Evolutionary conservation across 2,888 invertebrate genomes (phyloP), one percentile per base, ranked within the genome.

Genomic region (Atherix ibis): DNA sequence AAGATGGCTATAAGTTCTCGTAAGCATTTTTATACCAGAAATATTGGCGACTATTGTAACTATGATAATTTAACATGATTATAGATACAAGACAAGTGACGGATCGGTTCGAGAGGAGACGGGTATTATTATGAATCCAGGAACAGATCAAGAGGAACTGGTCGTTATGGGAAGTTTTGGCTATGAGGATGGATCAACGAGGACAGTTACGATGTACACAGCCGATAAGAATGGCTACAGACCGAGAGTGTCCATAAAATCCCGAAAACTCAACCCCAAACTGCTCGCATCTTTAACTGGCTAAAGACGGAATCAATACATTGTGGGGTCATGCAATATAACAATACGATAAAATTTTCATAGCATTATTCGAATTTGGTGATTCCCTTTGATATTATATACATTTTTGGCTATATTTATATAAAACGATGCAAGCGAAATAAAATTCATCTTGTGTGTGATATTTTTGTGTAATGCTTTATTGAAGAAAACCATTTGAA

Each of bases 151-250:
- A 2, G 54, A 59, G 31, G 47, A 61, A 36, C 41, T 58, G 6
- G 54, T 59, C 3, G 56, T 58, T 0, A 56, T 58, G 56, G 60
- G 61, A 33, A 39, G 49, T 5, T 58, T 52, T 40, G 43, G 49
- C 2, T 52, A 51, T n/a, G 52, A 54, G 40, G 53, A 54, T 39
- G 53, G 53, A 37, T 51, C 55, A 32, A 49, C 52, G 2, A 54
- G 55, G 13, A 51, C 54, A 9, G 45, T 52, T 3, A 55, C 56
- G 5, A 55, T 58, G 55, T 61, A 61, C 41, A 58, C 56, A 3
- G 60, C 60, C 32, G 61, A 59, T 32, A 60, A 61, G 40, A 51
- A 54, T 41, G 60, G 61, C 31, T 60, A 60, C 41, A 53, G 53
- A 27, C 37, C 60, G 3, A 50, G 51, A 16, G 53, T 53, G 18